Evolutionary conservation across 2,888 invertebrate species (phyloP).

Genomic region (Mystacides longicornis): DNA sequence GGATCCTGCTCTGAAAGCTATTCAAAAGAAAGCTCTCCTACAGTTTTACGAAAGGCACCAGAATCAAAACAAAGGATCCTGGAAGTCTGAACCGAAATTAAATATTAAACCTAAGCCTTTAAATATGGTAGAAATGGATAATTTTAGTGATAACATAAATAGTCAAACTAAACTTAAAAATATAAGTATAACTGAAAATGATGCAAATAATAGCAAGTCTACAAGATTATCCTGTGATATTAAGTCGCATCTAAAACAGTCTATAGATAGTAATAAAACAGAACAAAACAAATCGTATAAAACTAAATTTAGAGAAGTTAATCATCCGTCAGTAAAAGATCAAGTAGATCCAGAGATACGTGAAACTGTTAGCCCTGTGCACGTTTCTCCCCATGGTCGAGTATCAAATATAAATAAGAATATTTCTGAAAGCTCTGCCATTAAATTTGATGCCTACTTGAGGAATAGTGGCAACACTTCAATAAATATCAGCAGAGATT

Average conservation of each 20-base stretch:
- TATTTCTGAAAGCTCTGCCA: too few relatives aligned
- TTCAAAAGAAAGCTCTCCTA: slow-evolving; percentile 74
- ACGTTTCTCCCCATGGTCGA: too few relatives aligned
- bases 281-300: not conserved
- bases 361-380: too few relatives aligned
- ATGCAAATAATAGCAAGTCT: not conserved
- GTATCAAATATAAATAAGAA: too few relatives aligned
- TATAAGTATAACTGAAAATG: slow-evolving; percentile 6
- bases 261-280: not conserved
- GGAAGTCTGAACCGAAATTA: slow-evolving; percentile 54
- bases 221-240: not conserved
- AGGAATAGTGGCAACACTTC: slow-evolving; percentile 8
- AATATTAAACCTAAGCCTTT: slow-evolving; percentile 32
- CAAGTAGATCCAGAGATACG: not conserved
- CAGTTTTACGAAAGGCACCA: slow-evolving; percentile 71
- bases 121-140: slow-evolving; percentile 9
- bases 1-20: slow-evolving; percentile 67
- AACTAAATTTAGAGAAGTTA: not conserved
- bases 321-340: not conserved
- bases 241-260: not conserved
- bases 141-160: slow-evolving; percentile 25
- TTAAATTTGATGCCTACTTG: too few relatives aligned
- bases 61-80: slow-evolving; percentile 35
- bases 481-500: too few relatives aligned
- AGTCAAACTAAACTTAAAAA: not conserved